These are phyloP conservation scores for Beroe ovata DNA, from an alignment of 37 sponge, comb jelly and placozoan species.

Conservation along the genomic window DNA sequence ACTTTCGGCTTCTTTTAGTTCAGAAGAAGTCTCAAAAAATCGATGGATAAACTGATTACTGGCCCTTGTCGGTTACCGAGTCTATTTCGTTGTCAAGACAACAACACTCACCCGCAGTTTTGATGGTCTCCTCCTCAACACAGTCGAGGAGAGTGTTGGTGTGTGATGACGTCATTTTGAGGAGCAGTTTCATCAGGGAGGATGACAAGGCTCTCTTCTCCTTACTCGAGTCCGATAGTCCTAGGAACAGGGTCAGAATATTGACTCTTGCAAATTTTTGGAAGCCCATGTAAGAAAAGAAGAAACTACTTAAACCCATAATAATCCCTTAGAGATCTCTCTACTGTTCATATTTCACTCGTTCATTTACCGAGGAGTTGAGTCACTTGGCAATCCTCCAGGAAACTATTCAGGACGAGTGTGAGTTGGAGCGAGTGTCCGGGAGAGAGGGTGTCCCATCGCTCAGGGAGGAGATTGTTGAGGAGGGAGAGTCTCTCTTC, in stretches of 20 bases:
- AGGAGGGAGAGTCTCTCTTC: slow-evolving; percentile 77
- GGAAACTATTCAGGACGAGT: slow-evolving; percentile 55
- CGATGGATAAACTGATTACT: no score
- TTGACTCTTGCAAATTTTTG: no score
- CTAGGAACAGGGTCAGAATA: neutral
- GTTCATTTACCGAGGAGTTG: slow-evolving; percentile 14
- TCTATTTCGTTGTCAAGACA: no score
- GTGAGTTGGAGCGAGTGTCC: slow-evolving; percentile 75
- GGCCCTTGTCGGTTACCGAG: no score
- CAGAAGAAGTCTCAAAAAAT: no score
- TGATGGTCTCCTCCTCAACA: slow-evolving; percentile 50
- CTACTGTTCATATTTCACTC: no score
- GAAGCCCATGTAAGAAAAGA: no score
- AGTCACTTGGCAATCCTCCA: slow-evolving; percentile 65
- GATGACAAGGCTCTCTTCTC: slow-evolving; percentile 35
- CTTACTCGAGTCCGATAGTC: slow-evolving; percentile 25
- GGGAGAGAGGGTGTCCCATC: slow-evolving; percentile 71
- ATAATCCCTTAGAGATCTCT: no score
- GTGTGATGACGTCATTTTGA: slow-evolving; percentile 65
- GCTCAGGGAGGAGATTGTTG: slow-evolving; percentile 73
- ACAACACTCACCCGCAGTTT: slow-evolving; percentile 1
- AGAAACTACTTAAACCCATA: no score
- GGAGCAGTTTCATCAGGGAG: slow-evolving; percentile 51
- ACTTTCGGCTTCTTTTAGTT: no score
- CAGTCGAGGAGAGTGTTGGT: slow-evolving; percentile 57